Evolutionary conservation across 2,113 vertebrate genomes (phyloP), one percentile per base, ranked within the genome.

Genomic region (Lates calcarifer): DNA sequence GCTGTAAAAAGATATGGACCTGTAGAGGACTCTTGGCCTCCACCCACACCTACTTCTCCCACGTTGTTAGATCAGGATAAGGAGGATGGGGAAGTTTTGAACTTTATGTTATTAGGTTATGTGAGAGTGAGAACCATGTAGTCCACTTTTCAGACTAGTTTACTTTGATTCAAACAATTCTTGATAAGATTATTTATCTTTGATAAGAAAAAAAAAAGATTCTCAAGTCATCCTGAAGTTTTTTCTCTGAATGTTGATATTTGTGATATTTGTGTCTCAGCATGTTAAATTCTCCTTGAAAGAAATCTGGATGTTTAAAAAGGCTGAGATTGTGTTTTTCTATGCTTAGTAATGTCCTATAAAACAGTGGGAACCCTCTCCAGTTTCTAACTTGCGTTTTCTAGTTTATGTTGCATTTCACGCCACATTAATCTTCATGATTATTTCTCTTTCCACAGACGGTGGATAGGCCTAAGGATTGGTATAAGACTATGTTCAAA

Each of bases 401-500:
- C 29, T 10, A n/a, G 1, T 60, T 83, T 37, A 47, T 73, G 55
- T 72, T 73, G 26, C 26, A 79, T 89, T 80, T 89, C 56, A 79
- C 31, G 4, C 37, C 24, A 63, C 75, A 60, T 77, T 33, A 72
- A 79, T 60, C 51, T 76, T 65, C 15, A 43, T 37, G 29, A 5
- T 82, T 86, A 17, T 84, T 72, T 85, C 49, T 81, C 56, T 91
- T 57, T 70, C 45, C 55, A 6, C 91, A 99, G 98, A 99, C 98
- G 10, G 98, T 99, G 86, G 98, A 99, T 91, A 92, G 97, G 88
- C 98, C 98, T 0, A 99, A 99, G 93, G 98, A 99, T 85, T 99
- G 98, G 98, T 99, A 99, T 94, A 99, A 99, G 95, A 99, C 98
- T 2, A 99, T 99, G 98, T 99, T 99, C 91, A 99, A 99, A 91